Evolutionary conservation across 2,888 invertebrate species (phyloP), one percentile per base, ranked within the genome.

Genomic region (Stenodema calcarata): DNA sequence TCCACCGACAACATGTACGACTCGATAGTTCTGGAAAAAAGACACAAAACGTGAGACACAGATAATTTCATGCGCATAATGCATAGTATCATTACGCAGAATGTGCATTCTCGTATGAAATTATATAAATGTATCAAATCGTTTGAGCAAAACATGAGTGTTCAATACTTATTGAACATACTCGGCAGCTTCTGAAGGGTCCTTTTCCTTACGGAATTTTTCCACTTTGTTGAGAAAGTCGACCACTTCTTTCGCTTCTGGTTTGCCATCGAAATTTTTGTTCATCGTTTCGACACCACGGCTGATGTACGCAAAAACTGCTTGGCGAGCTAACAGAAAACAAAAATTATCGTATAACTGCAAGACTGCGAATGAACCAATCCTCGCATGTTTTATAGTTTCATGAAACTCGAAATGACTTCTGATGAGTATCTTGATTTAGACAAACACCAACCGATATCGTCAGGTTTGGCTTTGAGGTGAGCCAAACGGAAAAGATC

Each of bases 401-500:
- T n/a, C n/a, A n/a, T n/a, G n/a, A n/a, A n/a, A n/a, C n/a, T n/a
- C n/a, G n/a, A n/a, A n/a, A n/a, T n/a, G n/a, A n/a, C n/a, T n/a
- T n/a, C n/a, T n/a, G n/a, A n/a, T n/a, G n/a, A n/a, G n/a, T n/a
- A n/a, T n/a, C n/a, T n/a, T n/a, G n/a, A n/a, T n/a, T 1, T 16
- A n/a, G 6, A 50, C 4, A 28, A 70, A 27, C 16, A 42, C 42
- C 35, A 69, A 86, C 86, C 81, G 0, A 42, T 70, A 50, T 86
- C 79, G 18, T 73, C 84, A 27, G 70, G 73, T 69, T 82, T 86
- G 35, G 86, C 79, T 86, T 88, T 89, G 73, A 89, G 47, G 82
- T 89, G 89, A 27, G 87, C 86, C 16, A 89, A 44, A 75, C 86
- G 86, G 27, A 89, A 69, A 0, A 89, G 75, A 79, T 89, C 88